Evolutionary conservation across 92 coral and sea anemone species (phyloP).

Genomic region (Parazoanthus swiftii): DNA sequence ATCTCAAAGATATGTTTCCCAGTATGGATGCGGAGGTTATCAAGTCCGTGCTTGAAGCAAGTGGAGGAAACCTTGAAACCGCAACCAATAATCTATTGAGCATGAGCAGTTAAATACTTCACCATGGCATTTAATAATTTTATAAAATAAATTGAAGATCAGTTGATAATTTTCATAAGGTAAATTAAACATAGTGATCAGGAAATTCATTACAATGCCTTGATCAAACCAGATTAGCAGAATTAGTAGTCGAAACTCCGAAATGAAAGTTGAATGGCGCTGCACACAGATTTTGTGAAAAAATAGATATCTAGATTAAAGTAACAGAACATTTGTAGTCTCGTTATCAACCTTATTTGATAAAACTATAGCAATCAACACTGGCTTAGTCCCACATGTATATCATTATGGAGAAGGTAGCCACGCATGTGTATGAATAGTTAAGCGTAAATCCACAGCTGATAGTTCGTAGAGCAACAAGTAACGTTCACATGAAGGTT

Average conservation of each 20-base stretch:
- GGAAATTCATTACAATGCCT: neutral
- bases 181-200: neutral
- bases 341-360: neutral
- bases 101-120: constrained; percentile 62
- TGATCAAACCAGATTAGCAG: neutral
- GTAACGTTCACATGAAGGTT: too few species aligned
- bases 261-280: neutral
- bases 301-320: too few species aligned
- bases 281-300: neutral
- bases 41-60: constrained; percentile 86
- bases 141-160: neutral
- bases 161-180: neutral
- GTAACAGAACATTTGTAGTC: neutral
- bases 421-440: too few species aligned
- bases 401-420: too few species aligned
- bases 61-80: constrained; percentile 83
- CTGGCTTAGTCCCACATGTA: neutral
- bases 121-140: neutral
- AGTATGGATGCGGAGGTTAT: constrained; percentile 94
- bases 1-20: constrained; percentile 97
- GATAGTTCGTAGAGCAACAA: too few species aligned
- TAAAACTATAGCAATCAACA: neutral
- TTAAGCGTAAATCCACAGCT: too few species aligned
- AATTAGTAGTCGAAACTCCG: neutral
- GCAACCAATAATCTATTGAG: constrained; percentile 86